phyloP scores from a whole-genome alignment of 2,113 vertebrate genomes.

The Sebastes fasciatus region DNA sequence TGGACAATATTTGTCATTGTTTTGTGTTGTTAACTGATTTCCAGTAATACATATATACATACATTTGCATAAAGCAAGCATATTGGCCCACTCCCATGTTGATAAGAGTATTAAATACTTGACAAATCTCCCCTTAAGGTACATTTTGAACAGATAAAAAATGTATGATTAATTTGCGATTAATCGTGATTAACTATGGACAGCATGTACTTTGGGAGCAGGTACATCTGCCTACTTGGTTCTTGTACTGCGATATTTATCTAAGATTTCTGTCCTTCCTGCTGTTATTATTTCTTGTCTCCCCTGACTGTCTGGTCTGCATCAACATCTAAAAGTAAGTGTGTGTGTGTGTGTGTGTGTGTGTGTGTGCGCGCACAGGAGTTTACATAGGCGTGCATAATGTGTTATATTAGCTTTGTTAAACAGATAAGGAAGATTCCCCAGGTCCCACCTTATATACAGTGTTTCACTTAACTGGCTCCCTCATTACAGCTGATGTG shows the following conservation, averaged over 20 bases:
- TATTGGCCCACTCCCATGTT: too few species aligned
- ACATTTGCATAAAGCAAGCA: too few species aligned
- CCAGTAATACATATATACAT: too few species aligned
- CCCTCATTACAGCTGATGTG: constrained; percentile 69
- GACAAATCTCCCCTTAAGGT: too few species aligned
- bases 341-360: neutral
- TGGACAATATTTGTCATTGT: too few species aligned
- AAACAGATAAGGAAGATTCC: constrained; percentile 60
- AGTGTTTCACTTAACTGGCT: constrained; percentile 64
- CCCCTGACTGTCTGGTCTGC: constrained; percentile 3
- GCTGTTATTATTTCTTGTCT: constrained; percentile 23
- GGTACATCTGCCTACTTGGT: neutral
- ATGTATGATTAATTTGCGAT: too few species aligned
- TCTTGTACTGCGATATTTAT: constrained; percentile 12
- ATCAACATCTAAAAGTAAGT: neutral
- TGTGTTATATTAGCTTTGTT: constrained; percentile 62
- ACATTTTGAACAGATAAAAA: too few species aligned
- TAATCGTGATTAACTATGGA: too few species aligned
- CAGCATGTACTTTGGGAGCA: neutral
- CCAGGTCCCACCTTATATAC: constrained; percentile 44
- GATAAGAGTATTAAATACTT: too few species aligned
- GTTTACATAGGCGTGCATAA: constrained; percentile 40
- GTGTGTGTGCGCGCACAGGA: neutral
- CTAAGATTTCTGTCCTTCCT: neutral
- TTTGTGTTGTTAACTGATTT: too few species aligned